These are phyloP conservation scores for Polymixis flavicincta DNA, from an alignment of 2,888 invertebrate genomes.

Conservation along the genomic window DNA sequence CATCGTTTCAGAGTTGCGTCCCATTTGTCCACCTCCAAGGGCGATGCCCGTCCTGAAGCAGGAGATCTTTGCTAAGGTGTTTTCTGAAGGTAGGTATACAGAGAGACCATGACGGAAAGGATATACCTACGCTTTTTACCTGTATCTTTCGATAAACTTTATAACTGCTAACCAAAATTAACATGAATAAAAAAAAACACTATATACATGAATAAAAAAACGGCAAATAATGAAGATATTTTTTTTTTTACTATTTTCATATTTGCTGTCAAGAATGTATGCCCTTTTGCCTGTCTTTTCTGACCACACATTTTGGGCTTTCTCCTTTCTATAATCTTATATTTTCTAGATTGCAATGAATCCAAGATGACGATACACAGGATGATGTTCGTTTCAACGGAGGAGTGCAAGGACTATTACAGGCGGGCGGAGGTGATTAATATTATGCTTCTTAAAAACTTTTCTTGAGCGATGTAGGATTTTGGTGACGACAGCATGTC, in stretches of 20 bases:
- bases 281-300: no score
- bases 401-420: constrained; percentile 72
- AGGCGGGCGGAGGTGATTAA: constrained; percentile 68
- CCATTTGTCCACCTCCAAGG: constrained; percentile 73
- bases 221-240: no score
- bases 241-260: no score
- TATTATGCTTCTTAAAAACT: not conserved
- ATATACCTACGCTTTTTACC: no score
- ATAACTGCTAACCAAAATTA: no score
- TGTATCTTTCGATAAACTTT: no score
- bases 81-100: constrained; percentile 59
- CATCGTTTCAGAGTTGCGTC: constrained; percentile 59
- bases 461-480: not conserved
- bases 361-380: constrained; percentile 69
- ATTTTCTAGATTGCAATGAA: constrained; percentile 69
- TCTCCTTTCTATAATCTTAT: not conserved
- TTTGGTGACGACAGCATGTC: not conserved
- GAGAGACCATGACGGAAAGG: not conserved
- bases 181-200: no score
- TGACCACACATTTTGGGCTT: no score
- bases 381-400: constrained; percentile 69
- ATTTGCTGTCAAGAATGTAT: no score
- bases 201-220: no score
- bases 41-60: constrained; percentile 46
- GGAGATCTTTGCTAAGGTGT: constrained; percentile 63